Conservation (phyloP, 1,140 invertebrate species). For the Diabrotica undecimpunctata region DNA sequence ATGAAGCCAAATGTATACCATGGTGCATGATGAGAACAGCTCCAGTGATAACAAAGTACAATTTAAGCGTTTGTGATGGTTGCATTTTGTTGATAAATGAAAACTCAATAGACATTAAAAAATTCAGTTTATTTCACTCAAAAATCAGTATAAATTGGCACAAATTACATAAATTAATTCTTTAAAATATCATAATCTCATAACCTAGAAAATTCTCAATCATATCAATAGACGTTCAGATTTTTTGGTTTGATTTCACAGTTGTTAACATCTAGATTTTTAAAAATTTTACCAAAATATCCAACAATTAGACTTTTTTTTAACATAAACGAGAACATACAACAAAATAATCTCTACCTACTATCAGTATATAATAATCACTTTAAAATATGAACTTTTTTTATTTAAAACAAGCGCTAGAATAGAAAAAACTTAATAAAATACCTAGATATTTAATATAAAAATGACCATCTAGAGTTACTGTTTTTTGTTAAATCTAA, state of each 20-base stretch:
- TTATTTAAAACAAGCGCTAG: slow-evolving; percentile 14
- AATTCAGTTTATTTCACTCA: slow-evolving; percentile 22
- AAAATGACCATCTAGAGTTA: slow-evolving; percentile 6
- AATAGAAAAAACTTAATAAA: slow-evolving; percentile 21
- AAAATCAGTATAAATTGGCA: slow-evolving; percentile 35
- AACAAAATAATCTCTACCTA: slow-evolving; percentile 21
- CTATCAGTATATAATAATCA: slow-evolving; percentile 19
- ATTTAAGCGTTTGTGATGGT: not conserved
- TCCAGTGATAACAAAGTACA: too few species aligned
- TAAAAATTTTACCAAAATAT: slow-evolving; percentile 15
- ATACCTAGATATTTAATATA: slow-evolving; percentile 1
- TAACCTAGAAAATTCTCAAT: slow-evolving; percentile 15
- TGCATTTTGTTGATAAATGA: slow-evolving; percentile 21
- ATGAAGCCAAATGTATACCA: too few species aligned
- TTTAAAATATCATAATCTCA: slow-evolving; percentile 12
- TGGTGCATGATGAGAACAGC: too few species aligned
- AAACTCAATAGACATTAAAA: slow-evolving; percentile 11
- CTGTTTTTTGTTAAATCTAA: slow-evolving; percentile 1
- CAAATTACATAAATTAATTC: slow-evolving; percentile 26
- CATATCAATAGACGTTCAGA: slow-evolving; percentile 2
- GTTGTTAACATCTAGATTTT: slow-evolving; percentile 13
- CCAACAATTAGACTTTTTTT: slow-evolving; percentile 14
- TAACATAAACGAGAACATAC: slow-evolving; percentile 17
- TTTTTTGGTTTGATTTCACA: slow-evolving; percentile 21
- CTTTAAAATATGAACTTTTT: slow-evolving; percentile 17